These are phyloP conservation scores for Ammodytes marinus DNA, from an alignment of 2,113 vertebrate genomes.

Conservation along the genomic window DNA sequence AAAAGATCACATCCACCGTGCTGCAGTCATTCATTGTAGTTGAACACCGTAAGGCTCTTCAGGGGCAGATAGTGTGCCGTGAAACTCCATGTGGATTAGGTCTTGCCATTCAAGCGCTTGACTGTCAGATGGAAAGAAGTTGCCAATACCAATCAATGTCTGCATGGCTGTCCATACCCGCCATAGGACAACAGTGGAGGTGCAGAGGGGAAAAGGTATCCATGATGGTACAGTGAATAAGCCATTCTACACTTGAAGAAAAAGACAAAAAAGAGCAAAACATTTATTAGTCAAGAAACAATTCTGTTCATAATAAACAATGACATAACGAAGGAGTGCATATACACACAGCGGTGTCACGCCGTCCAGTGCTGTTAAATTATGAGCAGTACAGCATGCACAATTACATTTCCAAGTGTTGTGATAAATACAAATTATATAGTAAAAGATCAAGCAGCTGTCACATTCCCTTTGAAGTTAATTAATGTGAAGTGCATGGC, in stretches of 20 bases:
- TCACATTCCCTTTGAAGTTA: slow-evolving; percentile 5
- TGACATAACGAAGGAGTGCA: neutral
- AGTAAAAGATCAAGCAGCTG: slow-evolving; percentile 2
- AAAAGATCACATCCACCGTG: slow-evolving; percentile 11
- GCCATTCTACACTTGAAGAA: neutral
- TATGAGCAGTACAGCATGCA: neutral
- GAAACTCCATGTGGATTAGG: slow-evolving; percentile 22
- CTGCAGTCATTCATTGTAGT: slow-evolving; percentile 32
- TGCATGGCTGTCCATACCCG: slow-evolving; percentile 23
- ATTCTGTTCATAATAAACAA: neutral
- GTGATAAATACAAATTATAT: neutral
- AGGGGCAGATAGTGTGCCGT: slow-evolving; percentile 8
- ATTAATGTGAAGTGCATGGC: neutral
- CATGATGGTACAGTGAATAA: slow-evolving; percentile 33
- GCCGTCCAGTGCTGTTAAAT: neutral
- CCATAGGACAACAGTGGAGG: slow-evolving; percentile 1
- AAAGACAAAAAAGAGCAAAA: slow-evolving; percentile 12
- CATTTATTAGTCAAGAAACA: neutral
- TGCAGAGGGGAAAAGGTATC: slow-evolving; percentile 11
- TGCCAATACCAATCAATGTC: slow-evolving; percentile 27
- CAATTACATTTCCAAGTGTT: neutral
- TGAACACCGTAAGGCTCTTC: slow-evolving; percentile 32
- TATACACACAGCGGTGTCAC: neutral
- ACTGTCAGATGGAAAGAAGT: slow-evolving; percentile 43
- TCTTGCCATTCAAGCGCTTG: slow-evolving; percentile 24